Conservation (phyloP, 2,113 vertebrate genomes). For the Smithornis capensis region DNA sequence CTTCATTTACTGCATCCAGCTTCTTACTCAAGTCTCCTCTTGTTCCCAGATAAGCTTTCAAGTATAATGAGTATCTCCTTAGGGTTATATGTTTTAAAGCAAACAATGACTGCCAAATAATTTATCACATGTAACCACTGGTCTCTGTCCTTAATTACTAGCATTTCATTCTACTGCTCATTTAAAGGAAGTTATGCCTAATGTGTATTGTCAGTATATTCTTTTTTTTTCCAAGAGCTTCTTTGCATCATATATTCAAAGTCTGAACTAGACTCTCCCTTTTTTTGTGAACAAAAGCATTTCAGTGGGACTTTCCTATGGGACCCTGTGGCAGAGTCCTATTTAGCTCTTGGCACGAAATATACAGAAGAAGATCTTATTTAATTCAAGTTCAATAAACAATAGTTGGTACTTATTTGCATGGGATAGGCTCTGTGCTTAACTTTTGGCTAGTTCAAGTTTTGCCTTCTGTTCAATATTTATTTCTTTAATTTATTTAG, state of each 20-base stretch:
- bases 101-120: slow-evolving; percentile 56
- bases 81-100: slow-evolving; percentile 60
- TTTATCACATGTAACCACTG: slow-evolving; percentile 54
- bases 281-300: slow-evolving; percentile 9
- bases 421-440: not conserved
- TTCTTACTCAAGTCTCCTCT: slow-evolving; percentile 13
- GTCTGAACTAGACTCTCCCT: not conserved
- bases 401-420: slow-evolving; percentile 12
- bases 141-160: slow-evolving; percentile 45
- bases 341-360: slow-evolving; percentile 38
- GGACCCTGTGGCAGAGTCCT: slow-evolving; percentile 9
- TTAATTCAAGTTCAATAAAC: slow-evolving; percentile 50
- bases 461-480: slow-evolving; percentile 18
- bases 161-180: not conserved
- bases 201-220: not conserved
- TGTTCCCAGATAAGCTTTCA: slow-evolving; percentile 46
- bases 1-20: slow-evolving; percentile 31
- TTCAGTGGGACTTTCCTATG: slow-evolving; percentile 28
- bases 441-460: not conserved
- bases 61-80: slow-evolving; percentile 52
- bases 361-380: not conserved
- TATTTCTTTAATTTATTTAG: slow-evolving; percentile 24
- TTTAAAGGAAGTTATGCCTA: not conserved
- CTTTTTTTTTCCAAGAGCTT: not conserved
- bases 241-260: slow-evolving; percentile 13